phyloP scores from a whole-genome alignment of 1,140 invertebrate species.

The Panagrolaimus sp. region DNA sequence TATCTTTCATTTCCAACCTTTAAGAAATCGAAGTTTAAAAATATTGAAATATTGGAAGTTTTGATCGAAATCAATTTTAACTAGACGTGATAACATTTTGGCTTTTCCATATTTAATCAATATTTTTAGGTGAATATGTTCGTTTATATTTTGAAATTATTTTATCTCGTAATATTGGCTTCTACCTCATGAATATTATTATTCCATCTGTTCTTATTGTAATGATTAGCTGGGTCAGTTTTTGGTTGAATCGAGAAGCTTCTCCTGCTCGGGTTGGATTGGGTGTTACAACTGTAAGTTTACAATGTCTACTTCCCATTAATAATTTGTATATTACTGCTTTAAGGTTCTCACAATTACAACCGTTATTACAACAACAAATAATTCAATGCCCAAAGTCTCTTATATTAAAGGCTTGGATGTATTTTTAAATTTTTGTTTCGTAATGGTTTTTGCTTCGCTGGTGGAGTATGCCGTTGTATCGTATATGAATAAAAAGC shows the following conservation, averaged over 20 bases:
- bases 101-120: too few species aligned
- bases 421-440: conserved; percentile 58
- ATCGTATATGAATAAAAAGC: conserved; percentile 53
- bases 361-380: conserved; percentile 58
- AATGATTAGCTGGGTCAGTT: conserved; percentile 91
- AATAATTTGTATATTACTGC: too few species aligned
- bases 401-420: conserved; percentile 58
- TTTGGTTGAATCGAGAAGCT: conserved; percentile 61
- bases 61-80: too few species aligned
- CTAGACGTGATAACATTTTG: too few species aligned
- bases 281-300: conserved; percentile 53
- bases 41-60: too few species aligned
- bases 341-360: conserved; percentile 58
- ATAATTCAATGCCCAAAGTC: conserved; percentile 58
- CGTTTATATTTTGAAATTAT: conserved; percentile 69
- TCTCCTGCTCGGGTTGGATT: conserved; percentile 57
- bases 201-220: conserved; percentile 96
- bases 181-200: conserved; percentile 98
- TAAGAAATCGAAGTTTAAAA: too few species aligned
- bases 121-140: conserved; percentile 51
- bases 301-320: too few species aligned
- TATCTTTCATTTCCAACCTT: too few species aligned
- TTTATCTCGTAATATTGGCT: conserved; percentile 93
- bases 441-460: conserved; percentile 59
- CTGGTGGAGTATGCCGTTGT: conserved; percentile 59